A percentile compares a stretch with the other conserved stretches of the same genome.
These are phyloP conservation scores for Torymus aiolomorphi DNA, from an alignment of 2,888 invertebrate genomes.

Conservation along the genomic window DNA sequence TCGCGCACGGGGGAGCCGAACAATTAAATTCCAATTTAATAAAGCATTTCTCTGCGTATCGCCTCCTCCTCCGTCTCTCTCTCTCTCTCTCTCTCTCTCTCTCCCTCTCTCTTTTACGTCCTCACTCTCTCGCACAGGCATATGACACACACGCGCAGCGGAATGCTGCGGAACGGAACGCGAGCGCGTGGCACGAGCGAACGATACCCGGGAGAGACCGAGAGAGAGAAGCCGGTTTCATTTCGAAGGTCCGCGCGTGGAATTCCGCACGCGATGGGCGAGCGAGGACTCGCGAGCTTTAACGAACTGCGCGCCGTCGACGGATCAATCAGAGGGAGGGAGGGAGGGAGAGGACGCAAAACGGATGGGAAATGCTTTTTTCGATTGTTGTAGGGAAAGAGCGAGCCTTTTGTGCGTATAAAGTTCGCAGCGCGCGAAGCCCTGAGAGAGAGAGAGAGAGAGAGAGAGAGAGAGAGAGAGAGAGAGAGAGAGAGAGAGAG, in stretches of 20 bases:
- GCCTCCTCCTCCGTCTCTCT: not conserved
- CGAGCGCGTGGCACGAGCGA: not conserved
- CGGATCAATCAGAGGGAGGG: constrained; percentile 29
- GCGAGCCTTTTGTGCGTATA: not conserved
- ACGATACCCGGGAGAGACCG: not conserved
- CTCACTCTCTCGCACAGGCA: too few species aligned
- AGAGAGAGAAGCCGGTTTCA: constrained; percentile 1
- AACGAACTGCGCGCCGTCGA: constrained; percentile 34
- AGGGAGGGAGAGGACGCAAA: not conserved
- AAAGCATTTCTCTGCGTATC: constrained; percentile 58
- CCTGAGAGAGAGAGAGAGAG: constrained; percentile 1
- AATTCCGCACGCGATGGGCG: constrained; percentile 17
- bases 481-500: not conserved
- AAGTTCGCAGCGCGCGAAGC: too few species aligned
- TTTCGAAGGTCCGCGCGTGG: constrained; percentile 25
- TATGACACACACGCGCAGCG: not conserved
- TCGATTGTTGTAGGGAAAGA: not conserved
- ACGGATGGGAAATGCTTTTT: constrained; percentile 1
- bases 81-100: not conserved
- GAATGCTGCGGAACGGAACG: not conserved
- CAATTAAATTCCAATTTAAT: constrained; percentile 71
- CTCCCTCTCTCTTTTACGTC: not conserved
- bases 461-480: not conserved
- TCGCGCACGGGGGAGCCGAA: constrained; percentile 58
- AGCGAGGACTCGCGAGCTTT: constrained; percentile 3